Percentiles rank a stretch among this genome's conserved stretches.
Evolutionary conservation across 2,888 invertebrate species (phyloP).

Genomic region (Nymphalis urticae): DNA sequence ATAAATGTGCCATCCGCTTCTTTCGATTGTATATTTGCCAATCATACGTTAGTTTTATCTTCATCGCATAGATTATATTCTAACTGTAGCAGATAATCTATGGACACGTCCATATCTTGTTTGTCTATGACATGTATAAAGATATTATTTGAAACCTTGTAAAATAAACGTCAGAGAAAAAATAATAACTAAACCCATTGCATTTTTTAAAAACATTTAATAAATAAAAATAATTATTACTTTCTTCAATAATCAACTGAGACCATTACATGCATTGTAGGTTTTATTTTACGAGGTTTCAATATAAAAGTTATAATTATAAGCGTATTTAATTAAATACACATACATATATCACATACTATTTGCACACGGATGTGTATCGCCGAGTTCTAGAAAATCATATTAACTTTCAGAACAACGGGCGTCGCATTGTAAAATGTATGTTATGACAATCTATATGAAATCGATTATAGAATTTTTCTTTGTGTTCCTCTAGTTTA

Average conservation of each 20-base stretch:
- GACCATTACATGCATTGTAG: not conserved
- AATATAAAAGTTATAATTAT: constrained; percentile 5
- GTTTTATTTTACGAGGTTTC: constrained; percentile 5
- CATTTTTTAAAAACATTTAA: not conserved
- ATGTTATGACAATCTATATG: constrained; percentile 12
- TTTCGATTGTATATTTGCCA: constrained; percentile 69
- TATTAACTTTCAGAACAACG: constrained; percentile 17
- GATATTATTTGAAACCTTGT: constrained; percentile 25
- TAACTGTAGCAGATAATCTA: constrained; percentile 44
- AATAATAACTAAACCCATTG: too few relatives aligned
- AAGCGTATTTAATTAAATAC: constrained; percentile 3
- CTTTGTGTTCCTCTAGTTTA: constrained; percentile 36
- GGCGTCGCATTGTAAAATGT: constrained; percentile 19
- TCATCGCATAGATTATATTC: constrained; percentile 48
- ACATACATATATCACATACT: constrained; percentile 5
- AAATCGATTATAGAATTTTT: constrained; percentile 14
- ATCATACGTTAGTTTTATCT: constrained; percentile 41
- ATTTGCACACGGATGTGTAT: not conserved
- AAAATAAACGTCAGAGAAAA: not conserved
- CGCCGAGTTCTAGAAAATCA: constrained; percentile 1
- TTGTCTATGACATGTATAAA: constrained; percentile 38
- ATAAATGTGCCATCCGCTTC: constrained; percentile 77
- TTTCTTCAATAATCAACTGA: too few relatives aligned
- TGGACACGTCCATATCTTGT: constrained; percentile 66
- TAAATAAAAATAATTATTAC: not conserved